These are phyloP conservation scores for Chionodraco myersi DNA, from an alignment of 2,113 vertebrate genomes.

Conservation along the genomic window DNA sequence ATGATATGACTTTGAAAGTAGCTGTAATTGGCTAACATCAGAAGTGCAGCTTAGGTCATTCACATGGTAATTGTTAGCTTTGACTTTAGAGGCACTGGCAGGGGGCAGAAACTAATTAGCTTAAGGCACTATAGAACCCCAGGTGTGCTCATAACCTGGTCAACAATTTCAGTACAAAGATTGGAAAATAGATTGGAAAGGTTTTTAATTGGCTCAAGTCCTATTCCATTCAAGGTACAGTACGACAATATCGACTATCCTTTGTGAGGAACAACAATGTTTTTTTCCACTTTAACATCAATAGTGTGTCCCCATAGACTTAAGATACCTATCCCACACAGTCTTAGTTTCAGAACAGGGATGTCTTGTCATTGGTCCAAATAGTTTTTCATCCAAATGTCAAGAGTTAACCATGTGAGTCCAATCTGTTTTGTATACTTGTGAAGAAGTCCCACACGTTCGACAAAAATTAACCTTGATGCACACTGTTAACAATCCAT, in stretches of 20 bases:
- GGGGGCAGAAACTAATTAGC: conserved; percentile 44
- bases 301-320: conserved; percentile 13
- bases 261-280: not conserved
- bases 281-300: not conserved
- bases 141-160: conserved; percentile 45
- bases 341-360: not conserved
- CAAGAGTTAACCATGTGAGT: no score
- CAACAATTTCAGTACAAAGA: conserved; percentile 49
- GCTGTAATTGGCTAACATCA: conserved; percentile 61
- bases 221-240: conserved; percentile 11
- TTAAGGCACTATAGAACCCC: conserved; percentile 41
- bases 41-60: conserved; percentile 20
- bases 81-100: conserved; percentile 44
- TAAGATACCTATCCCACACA: not conserved
- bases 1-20: conserved; percentile 59
- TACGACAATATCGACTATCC: not conserved
- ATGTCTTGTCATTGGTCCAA: not conserved
- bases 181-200: conserved; percentile 50
- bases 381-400: conserved; percentile 7
- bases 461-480: no score
- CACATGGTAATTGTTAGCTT: conserved; percentile 49
- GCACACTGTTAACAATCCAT: no score
- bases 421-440: no score
- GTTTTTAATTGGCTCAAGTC: conserved; percentile 55
- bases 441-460: no score